These are phyloP conservation scores for Danio kyathit DNA, from an alignment of 2,797 vertebrate species.

Conservation along the genomic window DNA sequence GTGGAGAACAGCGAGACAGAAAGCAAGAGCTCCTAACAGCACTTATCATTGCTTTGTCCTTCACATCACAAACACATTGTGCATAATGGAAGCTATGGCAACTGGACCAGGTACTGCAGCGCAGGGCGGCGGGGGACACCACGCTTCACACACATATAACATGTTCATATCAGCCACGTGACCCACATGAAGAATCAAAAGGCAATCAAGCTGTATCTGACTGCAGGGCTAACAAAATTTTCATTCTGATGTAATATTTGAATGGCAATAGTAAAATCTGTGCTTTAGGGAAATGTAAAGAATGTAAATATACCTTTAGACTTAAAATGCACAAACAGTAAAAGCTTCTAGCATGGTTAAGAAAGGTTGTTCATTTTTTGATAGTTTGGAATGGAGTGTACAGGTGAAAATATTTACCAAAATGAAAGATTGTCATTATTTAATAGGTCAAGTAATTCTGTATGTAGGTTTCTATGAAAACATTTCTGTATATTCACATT, in stretches of 20 bases:
- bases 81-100: conserved; percentile 79
- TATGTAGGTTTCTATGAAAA: too few relatives aligned
- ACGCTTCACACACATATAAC: neutral
- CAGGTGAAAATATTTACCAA: too few relatives aligned
- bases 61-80: conserved; percentile 72
- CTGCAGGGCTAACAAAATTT: conserved; percentile 8
- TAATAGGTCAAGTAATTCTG: too few relatives aligned
- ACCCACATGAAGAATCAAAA: conserved; percentile 19
- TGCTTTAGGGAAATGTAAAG: neutral
- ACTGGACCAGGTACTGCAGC: conserved; percentile 64
- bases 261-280: conserved; percentile 5
- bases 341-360: neutral
- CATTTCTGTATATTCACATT: too few relatives aligned
- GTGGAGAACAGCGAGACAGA: conserved; percentile 20
- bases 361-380: neutral
- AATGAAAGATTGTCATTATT: too few relatives aligned
- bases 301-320: conserved; percentile 1
- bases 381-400: neutral
- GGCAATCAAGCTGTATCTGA: neutral
- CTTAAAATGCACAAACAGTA: neutral
- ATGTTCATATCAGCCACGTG: neutral
- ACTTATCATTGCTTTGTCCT: conserved; percentile 72
- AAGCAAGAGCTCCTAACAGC: conserved; percentile 31
- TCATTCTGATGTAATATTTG: neutral
- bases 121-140: neutral